Conservation (phyloP, 64 coral and sea anemone species). For the Pachyseris speciosa region DNA sequence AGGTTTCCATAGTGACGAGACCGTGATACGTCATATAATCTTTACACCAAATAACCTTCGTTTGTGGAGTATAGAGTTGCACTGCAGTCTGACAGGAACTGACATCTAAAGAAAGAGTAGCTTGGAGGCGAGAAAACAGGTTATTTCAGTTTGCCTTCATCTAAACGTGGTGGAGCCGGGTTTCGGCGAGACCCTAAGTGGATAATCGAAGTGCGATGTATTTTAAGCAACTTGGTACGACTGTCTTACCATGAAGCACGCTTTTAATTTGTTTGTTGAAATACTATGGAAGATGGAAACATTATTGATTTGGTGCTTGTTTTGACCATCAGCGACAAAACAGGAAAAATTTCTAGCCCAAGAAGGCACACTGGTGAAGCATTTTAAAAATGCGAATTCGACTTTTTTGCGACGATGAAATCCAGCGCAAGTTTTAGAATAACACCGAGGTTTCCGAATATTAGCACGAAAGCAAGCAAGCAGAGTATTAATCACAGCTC, state of each 20-base stretch:
- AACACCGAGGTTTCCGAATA: slow-evolving; percentile 2
- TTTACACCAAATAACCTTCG: slow-evolving; percentile 3
- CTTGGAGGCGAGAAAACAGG: neutral
- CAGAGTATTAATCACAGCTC: neutral
- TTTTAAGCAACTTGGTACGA: neutral
- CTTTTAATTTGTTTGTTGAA: slow-evolving; percentile 49
- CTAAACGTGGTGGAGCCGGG: neutral
- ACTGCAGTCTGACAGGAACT: neutral
- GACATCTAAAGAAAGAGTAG: neutral
- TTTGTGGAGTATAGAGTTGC: neutral
- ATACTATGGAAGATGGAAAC: slow-evolving; percentile 1
- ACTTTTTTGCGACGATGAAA: slow-evolving; percentile 37
- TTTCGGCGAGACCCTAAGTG: neutral
- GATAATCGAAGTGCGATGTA: neutral
- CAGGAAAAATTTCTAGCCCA: neutral
- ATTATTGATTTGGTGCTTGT: neutral
- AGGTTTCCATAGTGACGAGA: slow-evolving; percentile 25
- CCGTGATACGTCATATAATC: slow-evolving; percentile 46
- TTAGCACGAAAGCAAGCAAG: neutral
- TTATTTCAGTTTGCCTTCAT: neutral
- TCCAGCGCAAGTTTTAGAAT: slow-evolving; percentile 76
- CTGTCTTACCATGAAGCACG: neutral
- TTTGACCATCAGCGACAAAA: neutral
- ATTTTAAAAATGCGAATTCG: slow-evolving; percentile 48
- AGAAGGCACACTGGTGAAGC: neutral